Evolutionary conservation across 2,797 vertebrate species (phyloP).

Genomic region (Chloroceryle amazona): DNA sequence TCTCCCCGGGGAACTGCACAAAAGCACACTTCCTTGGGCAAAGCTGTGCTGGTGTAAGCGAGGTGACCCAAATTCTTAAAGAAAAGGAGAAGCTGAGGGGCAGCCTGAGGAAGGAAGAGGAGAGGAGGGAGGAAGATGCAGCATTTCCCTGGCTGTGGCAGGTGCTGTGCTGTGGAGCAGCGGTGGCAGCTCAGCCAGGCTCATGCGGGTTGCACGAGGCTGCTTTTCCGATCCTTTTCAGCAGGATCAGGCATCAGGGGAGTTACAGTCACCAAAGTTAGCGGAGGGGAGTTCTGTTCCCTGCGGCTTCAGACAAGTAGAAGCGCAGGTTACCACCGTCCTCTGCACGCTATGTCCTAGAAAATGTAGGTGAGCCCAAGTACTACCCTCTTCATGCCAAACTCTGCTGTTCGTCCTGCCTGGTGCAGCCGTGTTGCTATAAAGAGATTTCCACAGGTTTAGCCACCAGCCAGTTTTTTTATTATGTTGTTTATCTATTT

Average conservation of each 20-base stretch:
- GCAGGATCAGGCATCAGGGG: neutral
- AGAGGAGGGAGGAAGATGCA: neutral
- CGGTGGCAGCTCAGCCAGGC: neutral
- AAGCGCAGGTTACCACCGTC: neutral
- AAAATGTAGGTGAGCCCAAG: neutral
- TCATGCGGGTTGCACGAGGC: neutral
- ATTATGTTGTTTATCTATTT: too few species aligned
- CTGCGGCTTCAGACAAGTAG: neutral
- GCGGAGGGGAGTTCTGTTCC: neutral
- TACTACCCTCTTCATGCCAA: rapidly evolving
- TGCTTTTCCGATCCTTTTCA: neutral
- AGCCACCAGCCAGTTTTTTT: neutral
- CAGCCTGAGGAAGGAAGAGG: neutral
- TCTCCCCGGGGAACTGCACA: neutral
- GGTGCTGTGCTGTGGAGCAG: neutral
- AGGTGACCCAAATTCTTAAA: slow-evolving; percentile 45
- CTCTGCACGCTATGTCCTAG: neutral
- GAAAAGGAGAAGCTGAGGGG: neutral
- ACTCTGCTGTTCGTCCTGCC: neutral
- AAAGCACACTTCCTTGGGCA: neutral
- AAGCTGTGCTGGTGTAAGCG: neutral
- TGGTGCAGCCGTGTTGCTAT: neutral
- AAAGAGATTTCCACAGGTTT: neutral
- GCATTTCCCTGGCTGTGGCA: neutral
- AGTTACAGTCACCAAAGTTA: neutral